Base-by-base conservation (phyloP, 2,888 invertebrate genomes). In the Dimorphilus gyrociliatus region DNA sequence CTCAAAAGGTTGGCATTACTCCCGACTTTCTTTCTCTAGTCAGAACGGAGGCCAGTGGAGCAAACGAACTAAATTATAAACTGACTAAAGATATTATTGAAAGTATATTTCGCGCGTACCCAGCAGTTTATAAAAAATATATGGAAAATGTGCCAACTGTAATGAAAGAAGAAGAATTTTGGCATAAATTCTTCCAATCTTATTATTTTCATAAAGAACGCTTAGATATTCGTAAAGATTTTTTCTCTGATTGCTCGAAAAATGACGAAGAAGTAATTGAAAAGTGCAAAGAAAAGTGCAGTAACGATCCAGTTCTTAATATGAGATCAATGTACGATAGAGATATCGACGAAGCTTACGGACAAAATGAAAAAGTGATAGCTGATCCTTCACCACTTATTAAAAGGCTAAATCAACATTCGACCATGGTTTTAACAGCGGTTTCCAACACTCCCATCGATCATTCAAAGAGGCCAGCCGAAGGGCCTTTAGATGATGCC, bases 171-270 rank as follows among this genome's bases (percentile, higher is more conserved):
- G 74, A 81, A 1, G 90, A 92, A 54, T 99, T 99, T 67, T 99
- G 97, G 97, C 88, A 86, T 10, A 82, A 88, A 55, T 99, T 99
- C 67, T 97, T 97, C 68, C 94, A 97, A 60, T 94, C 92, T 12
- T 94, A 97, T 69, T 99, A 99, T 68, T 71, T 70, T 47, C 69
- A 71, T 45, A 44, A 69, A 29, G 92, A 94, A 67, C 75, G 88
- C 46, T 47, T 49, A 16, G 47, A 45, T 18, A 34, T 54, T 6
- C 39, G 46, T 25, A 57, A 92, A 67, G 94, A 97, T 63, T 70
- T 94, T 35, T 97, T 97, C 60, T 81, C 86, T 15, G 94, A 94
- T 66, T 97, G 94, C 70, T 86, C 88, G 40, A 85, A 85, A 69
- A 72, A 80, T 50, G 97, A 97, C 61, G 94, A 94, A 53, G 75